Percentiles rank a stretch among this genome's conserved stretches.
These are phyloP conservation scores for Tenthredo notha DNA, from an alignment of 2,888 invertebrate species.

Conservation along the genomic window DNA sequence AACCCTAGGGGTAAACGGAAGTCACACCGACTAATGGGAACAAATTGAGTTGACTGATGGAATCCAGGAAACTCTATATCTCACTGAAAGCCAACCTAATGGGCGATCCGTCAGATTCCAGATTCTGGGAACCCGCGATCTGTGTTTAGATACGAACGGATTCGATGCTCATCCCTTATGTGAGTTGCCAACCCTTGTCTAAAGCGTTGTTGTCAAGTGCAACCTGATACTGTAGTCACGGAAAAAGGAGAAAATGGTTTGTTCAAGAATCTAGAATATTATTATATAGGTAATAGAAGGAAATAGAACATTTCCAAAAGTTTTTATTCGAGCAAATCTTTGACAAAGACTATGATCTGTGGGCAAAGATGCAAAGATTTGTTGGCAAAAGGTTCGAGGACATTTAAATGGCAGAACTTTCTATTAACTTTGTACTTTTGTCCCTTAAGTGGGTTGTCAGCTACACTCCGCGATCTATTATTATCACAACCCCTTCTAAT, in stretches of 20 bases:
- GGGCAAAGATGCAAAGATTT: constrained; percentile 34
- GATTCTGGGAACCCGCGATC: constrained; percentile 67
- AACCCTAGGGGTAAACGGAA: constrained; percentile 49
- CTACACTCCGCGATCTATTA: constrained; percentile 65
- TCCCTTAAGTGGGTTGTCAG: constrained; percentile 70
- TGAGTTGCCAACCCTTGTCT: constrained; percentile 31
- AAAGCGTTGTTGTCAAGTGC: constrained; percentile 42
- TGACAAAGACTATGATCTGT: background rate
- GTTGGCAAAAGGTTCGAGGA: constrained; percentile 22
- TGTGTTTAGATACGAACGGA: constrained; percentile 58
- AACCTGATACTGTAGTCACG: background rate
- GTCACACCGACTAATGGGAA: constrained; percentile 73
- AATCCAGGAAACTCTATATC: constrained; percentile 75
- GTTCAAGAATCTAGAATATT: background rate
- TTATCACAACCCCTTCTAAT: constrained; percentile 68
- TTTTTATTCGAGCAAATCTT: background rate
- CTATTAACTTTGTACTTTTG: constrained; percentile 56
- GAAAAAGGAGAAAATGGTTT: background rate
- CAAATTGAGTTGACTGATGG: constrained; percentile 77
- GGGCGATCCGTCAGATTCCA: constrained; percentile 77
- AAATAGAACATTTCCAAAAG: background rate
- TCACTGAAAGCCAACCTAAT: constrained; percentile 74
- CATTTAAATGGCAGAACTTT: constrained; percentile 51
- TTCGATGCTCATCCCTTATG: constrained; percentile 46
- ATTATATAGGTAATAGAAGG: background rate